Percentiles rank a stretch among this genome's conserved stretches.
Conservation (phyloP, 2,797 vertebrate species). For the Syndactyla subalaris region DNA sequence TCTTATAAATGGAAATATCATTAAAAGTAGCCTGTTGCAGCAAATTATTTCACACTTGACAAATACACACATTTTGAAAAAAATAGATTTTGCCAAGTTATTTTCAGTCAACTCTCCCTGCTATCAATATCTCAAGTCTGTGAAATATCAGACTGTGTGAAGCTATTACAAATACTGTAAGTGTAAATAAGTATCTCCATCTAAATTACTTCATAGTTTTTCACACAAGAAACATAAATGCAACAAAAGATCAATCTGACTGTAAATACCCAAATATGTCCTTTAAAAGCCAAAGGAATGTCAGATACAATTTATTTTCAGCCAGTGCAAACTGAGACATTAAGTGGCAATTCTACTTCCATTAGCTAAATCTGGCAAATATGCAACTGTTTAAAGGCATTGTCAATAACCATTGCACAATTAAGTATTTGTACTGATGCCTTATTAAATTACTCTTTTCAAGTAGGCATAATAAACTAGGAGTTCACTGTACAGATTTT, state of each 20-base stretch:
- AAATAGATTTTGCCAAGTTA: background rate
- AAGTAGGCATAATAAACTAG: constrained; percentile 82
- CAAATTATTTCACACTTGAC: background rate
- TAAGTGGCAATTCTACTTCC: constrained; percentile 86
- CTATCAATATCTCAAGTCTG: background rate
- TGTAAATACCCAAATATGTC: constrained; percentile 80
- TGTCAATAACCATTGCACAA: constrained; percentile 93
- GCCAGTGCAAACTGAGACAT: constrained; percentile 83
- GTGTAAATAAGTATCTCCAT: constrained; percentile 68
- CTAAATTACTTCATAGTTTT: constrained; percentile 68
- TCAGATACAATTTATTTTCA: constrained; percentile 86
- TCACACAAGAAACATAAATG: constrained; percentile 73
- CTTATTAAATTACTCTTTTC: constrained; percentile 87
- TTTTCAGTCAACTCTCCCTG: background rate
- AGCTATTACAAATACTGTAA: constrained; percentile 38
- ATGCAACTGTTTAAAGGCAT: constrained; percentile 89
- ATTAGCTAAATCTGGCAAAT: constrained; percentile 89
- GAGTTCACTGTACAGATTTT: constrained; percentile 79
- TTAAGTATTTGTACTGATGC: constrained; percentile 91
- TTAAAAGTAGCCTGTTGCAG: background rate
- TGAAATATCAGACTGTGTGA: background rate
- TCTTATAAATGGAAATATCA: background rate
- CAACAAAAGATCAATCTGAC: constrained; percentile 75
- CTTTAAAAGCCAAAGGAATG: constrained; percentile 82
- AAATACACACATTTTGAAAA: background rate